Conservation (phyloP, 2,113 vertebrate species). For the Hiodon tergisus region DNA sequence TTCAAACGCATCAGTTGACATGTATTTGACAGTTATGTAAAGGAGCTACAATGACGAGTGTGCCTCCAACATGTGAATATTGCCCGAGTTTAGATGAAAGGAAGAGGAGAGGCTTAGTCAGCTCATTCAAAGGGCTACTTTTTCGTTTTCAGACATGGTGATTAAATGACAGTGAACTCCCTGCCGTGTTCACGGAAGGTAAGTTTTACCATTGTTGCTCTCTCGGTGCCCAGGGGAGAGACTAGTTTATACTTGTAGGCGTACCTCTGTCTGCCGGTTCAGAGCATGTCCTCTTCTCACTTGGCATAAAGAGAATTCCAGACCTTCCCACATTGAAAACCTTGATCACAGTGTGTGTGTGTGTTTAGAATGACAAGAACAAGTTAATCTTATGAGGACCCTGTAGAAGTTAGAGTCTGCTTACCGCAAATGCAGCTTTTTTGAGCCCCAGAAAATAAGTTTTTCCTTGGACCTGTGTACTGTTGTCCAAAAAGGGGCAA, state of each 20-base stretch:
- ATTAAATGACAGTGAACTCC: constrained; percentile 42
- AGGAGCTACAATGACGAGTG: constrained; percentile 58
- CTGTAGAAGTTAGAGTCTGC: too few species aligned
- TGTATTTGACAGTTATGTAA: constrained; percentile 57
- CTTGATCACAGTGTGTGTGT: constrained; percentile 13
- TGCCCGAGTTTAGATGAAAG: constrained; percentile 54
- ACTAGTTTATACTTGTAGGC: constrained; percentile 37
- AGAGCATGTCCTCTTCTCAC: constrained; percentile 30
- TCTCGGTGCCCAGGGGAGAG: constrained; percentile 11
- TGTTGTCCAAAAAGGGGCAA: too few species aligned
- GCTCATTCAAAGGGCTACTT: constrained; percentile 41
- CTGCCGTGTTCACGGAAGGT: constrained; percentile 47
- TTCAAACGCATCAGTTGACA: neutral
- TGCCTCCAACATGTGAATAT: constrained; percentile 54
- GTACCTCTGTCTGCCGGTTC: constrained; percentile 28
- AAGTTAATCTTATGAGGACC: too few species aligned
- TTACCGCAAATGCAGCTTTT: too few species aligned
- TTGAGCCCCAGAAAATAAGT: too few species aligned
- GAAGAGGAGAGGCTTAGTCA: constrained; percentile 43
- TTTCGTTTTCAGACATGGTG: constrained; percentile 45
- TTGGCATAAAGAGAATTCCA: neutral
- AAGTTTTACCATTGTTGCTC: constrained; percentile 18
- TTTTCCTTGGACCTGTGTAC: too few species aligned
- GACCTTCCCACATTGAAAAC: too few species aligned
- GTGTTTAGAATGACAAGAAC: constrained; percentile 19